Evolutionary conservation across 23 tunicate species (phyloP).

Genomic region (Clavelina lepadiformis): DNA sequence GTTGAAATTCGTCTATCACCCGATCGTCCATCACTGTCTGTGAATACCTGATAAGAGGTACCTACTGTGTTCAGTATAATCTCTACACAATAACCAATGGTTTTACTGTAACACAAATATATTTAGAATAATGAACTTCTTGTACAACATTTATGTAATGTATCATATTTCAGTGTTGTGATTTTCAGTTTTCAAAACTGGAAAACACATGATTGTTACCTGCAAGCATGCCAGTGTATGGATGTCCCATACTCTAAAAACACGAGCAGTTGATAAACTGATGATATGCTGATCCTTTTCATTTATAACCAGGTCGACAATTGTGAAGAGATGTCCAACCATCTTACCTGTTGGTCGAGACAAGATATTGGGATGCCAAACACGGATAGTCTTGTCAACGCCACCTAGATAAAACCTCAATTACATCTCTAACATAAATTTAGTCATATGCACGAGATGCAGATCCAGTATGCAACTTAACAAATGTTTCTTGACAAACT

Average conservation of each 20-base stretch:
- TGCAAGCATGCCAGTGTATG: slow-evolving; percentile 84
- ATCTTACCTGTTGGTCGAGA: slow-evolving; percentile 91
- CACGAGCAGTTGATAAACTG: slow-evolving; percentile 86
- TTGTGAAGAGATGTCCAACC: slow-evolving; percentile 86
- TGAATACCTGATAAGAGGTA: slow-evolving; percentile 51
- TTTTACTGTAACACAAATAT: neutral
- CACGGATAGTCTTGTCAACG: slow-evolving; percentile 81
- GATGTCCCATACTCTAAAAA: slow-evolving; percentile 90
- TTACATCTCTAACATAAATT: no score
- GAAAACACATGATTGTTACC: no score
- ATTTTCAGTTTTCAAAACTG: no score
- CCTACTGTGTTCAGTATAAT: neutral
- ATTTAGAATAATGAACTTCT: neutral
- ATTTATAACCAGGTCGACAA: slow-evolving; percentile 83
- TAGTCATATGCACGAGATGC: no score
- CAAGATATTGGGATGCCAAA: slow-evolving; percentile 87
- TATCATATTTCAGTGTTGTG: no score
- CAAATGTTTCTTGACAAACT: no score
- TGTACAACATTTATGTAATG: no score
- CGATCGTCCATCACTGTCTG: slow-evolving; percentile 78
- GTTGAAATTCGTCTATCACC: slow-evolving; percentile 83
- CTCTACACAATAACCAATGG: neutral
- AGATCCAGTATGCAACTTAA: no score
- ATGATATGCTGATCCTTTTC: slow-evolving; percentile 85
- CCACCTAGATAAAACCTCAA: slow-evolving; percentile 71